Evolutionary conservation across 2,113 vertebrate species (phyloP).

Genomic region (Rhegmatorhina hoffmannsi): DNA sequence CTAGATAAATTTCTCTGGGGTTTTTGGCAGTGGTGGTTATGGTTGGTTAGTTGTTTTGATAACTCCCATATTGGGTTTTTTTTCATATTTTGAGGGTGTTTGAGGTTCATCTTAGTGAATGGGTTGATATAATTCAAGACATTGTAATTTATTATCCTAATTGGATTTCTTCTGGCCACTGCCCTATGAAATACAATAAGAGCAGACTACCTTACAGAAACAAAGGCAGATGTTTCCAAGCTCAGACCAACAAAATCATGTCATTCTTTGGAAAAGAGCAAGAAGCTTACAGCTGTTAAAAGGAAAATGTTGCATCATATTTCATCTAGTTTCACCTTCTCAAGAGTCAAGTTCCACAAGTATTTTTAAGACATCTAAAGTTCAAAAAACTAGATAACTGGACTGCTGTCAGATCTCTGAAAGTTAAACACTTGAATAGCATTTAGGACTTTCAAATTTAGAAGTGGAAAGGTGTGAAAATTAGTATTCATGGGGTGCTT

Average conservation of each 20-base stretch:
- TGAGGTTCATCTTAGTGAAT: background rate
- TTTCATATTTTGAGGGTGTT: background rate
- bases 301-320: background rate
- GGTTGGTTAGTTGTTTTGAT: background rate
- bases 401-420: background rate
- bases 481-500: accelerated
- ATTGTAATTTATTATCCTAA: background rate
- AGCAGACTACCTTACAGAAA: background rate
- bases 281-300: background rate
- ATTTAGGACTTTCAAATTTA: background rate
- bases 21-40: background rate
- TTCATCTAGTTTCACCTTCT: background rate
- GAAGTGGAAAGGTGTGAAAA: background rate
- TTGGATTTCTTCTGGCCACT: background rate
- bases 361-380: background rate
- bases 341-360: background rate
- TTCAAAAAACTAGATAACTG: background rate
- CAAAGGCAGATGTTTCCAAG: background rate
- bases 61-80: background rate
- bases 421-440: background rate
- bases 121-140: background rate
- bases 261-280: background rate
- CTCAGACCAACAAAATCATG: background rate
- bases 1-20: background rate
- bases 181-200: background rate